A percentile compares a stretch with the other conserved stretches of the same genome.
Evolutionary conservation across 2,113 vertebrate species (phyloP).

Genomic region (Stomatorhinus ivindoensis): DNA sequence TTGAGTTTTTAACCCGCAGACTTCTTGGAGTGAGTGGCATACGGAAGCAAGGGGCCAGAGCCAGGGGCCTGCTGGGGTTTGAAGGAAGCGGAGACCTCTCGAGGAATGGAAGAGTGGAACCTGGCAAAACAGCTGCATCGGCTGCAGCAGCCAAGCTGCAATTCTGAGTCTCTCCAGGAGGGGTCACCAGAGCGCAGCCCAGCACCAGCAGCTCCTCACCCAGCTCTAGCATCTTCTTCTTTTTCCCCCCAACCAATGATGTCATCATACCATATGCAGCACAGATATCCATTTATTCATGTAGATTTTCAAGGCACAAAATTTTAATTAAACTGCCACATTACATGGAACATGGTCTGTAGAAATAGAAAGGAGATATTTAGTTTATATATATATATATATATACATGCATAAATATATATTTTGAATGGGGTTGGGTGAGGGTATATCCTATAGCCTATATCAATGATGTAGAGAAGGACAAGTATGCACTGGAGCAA

Average conservation of each 20-base stretch:
- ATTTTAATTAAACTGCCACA: not conserved
- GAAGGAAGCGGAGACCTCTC: not conserved
- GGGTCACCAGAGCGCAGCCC: not conserved
- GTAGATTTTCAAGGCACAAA: not conserved
- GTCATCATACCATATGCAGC: not conserved
- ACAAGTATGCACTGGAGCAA: not conserved
- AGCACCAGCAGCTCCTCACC: not conserved
- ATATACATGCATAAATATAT: not conserved
- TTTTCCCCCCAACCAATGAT: not conserved
- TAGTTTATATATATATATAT: slow-evolving; percentile 6
- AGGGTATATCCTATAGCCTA: not conserved
- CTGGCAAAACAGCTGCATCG: not conserved
- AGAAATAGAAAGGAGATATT: not conserved
- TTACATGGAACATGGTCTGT: not conserved
- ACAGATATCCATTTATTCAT: not conserved
- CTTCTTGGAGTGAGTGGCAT: not conserved
- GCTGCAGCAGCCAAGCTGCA: not conserved
- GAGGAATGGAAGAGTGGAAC: not conserved
- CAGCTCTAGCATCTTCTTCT: not conserved
- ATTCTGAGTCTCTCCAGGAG: slow-evolving; percentile 3
- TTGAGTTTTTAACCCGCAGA: not conserved
- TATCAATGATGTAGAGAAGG: not conserved
- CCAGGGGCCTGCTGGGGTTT: not conserved
- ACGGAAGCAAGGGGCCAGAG: not conserved
- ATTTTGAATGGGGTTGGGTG: not conserved